A percentile compares a stretch with the other conserved stretches of the same genome.
Evolutionary conservation across 2,113 vertebrate species (phyloP).

Genomic region (Zosterops borbonicus): DNA sequence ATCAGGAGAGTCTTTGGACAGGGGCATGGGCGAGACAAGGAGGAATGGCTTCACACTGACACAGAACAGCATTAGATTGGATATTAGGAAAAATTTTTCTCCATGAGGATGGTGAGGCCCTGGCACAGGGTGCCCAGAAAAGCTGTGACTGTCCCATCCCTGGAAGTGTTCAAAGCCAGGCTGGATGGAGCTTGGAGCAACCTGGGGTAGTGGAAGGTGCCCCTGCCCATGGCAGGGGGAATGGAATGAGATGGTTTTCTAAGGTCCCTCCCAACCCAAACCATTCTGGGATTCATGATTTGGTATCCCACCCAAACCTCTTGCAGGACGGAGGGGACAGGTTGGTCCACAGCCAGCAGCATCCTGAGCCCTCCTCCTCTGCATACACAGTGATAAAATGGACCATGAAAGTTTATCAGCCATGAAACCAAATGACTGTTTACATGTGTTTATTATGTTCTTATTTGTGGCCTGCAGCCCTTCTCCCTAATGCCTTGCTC

Average conservation of each 20-base stretch:
- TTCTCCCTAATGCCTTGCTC: neutral
- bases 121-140: accelerated
- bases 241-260: neutral
- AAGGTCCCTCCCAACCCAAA: neutral
- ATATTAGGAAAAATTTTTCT: neutral
- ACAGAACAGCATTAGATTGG: neutral
- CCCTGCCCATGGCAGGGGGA: neutral
- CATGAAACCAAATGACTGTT: constrained; percentile 45
- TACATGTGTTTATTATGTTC: constrained; percentile 21
- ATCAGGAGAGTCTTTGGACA: neutral
- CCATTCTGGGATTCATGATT: neutral
- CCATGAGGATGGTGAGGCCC: accelerated
- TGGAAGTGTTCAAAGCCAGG: neutral
- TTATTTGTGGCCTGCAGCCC: neutral
- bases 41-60: neutral
- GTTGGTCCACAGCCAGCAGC: neutral
- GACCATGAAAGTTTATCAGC: constrained; percentile 61
- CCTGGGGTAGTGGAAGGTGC: neutral
- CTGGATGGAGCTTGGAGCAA: accelerated
- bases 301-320: too few species aligned
- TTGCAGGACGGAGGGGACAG: neutral
- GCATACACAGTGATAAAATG: neutral
- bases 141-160: neutral
- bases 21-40: neutral
- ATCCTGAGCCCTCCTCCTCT: neutral